Evolutionary conservation across 2,888 invertebrate genomes (phyloP).

Genomic region (Ditula angustiorana): DNA sequence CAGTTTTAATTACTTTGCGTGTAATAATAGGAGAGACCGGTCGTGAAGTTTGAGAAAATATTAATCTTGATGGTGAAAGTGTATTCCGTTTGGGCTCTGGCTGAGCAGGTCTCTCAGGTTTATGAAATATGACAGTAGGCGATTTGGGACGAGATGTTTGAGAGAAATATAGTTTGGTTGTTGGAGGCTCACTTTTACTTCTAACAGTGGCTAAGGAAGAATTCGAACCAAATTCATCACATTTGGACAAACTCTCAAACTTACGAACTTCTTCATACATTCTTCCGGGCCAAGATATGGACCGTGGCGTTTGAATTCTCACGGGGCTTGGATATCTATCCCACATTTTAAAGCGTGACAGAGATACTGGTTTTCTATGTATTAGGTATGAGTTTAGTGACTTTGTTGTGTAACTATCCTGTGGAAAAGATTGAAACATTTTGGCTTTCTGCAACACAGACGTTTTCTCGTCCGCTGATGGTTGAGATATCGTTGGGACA

Average conservation of each 20-base stretch:
- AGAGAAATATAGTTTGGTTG: slow-evolving; percentile 80
- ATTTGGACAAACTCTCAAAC: slow-evolving; percentile 77
- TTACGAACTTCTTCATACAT: slow-evolving; percentile 79
- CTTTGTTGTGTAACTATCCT: slow-evolving; percentile 81
- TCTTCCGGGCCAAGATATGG: slow-evolving; percentile 86
- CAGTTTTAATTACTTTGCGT: slow-evolving; percentile 48
- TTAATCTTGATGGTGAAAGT: slow-evolving; percentile 64
- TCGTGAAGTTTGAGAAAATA: slow-evolving; percentile 68
- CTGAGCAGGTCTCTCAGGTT: slow-evolving; percentile 56
- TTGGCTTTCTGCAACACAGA: slow-evolving; percentile 89
- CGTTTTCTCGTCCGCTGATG: slow-evolving; percentile 74
- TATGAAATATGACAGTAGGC: slow-evolving; percentile 71
- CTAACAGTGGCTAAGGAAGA: slow-evolving; percentile 82
- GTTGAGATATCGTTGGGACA: slow-evolving; percentile 53
- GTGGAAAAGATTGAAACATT: slow-evolving; percentile 87
- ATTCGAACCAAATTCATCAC: slow-evolving; percentile 72
- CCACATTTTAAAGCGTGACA: slow-evolving; percentile 89
- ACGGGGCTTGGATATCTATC: slow-evolving; percentile 84
- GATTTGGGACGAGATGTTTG: slow-evolving; percentile 80
- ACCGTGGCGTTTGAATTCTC: slow-evolving; percentile 84
- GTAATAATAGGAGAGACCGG: slow-evolving; percentile 70
- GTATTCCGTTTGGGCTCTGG: slow-evolving; percentile 48
- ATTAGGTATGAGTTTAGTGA: slow-evolving; percentile 88
- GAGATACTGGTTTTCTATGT: slow-evolving; percentile 89
- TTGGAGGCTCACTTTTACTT: slow-evolving; percentile 88